Base-by-base conservation (phyloP, 2,797 vertebrate species). In the Sebastes taczanowskii region DNA sequence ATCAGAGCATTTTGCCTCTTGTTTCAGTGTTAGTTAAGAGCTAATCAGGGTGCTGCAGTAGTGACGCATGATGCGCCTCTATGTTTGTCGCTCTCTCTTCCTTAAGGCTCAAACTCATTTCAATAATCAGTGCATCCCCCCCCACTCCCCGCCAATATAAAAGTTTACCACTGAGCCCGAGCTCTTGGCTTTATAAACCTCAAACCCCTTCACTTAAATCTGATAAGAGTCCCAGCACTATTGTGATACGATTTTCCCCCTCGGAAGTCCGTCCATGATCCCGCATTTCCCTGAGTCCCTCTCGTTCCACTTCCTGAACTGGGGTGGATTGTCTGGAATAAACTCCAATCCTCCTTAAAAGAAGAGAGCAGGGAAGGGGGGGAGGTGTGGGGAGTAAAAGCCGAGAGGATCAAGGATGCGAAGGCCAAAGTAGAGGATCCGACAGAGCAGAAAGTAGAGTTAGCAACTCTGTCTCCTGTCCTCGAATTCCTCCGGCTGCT, bases 311-410 rank as follows among this genome's bases (percentile, higher is more conserved):
- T 94, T 95, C 93, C 88, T 88, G 89, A 93, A 94, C 87, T 87
- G 87, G 87, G 87, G 75, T 92, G 92, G 95, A 95, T 95, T 92
- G 92, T 92, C 87, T 90, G 90, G 91, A 94, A 95, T 95, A 93
- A 95, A 95, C 92, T 93, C 88, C 93, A 96, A 95, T 94, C 95
- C 92, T 87, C 86, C 91, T 94, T 94, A 91, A 94, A 84, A 92
- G 86, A 91, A 89, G 83, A 77, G 86, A 81, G 84, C 65, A 81
- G 80, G 30, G 67, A 69, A 14, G 23, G 11, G 64, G 64, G 32
- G 30, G 59, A 14, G 64, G 71, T 71, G 66, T 49, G 30, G 63
- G 67, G 79, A 59, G 83, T 79, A 74, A 92, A 90, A 90, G 77
- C 91, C 62, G 76, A 91, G 88, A 91, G 93, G 93, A 95, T 95